Percentiles rank a stretch among this genome's conserved stretches.
Evolutionary conservation across 2,888 invertebrate genomes (phyloP).

Genomic region (Pyrrhia umbra): DNA sequence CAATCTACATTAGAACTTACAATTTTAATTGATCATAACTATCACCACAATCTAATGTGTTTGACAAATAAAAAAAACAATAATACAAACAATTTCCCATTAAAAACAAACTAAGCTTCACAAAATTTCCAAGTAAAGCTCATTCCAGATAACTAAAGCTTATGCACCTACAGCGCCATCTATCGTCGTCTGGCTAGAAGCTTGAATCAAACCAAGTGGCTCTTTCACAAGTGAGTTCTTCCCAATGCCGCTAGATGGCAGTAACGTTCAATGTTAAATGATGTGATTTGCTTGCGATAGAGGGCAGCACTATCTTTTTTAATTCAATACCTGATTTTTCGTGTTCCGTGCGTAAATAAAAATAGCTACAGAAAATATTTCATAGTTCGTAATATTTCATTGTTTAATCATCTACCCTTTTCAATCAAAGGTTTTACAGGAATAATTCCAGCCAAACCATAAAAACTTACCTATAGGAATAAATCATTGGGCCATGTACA

Average conservation of each 20-base stretch:
- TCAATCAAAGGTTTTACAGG: too few relatives aligned
- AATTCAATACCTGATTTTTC: too few relatives aligned
- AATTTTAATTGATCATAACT: too few relatives aligned
- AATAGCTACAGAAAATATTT: too few relatives aligned
- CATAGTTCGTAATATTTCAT: too few relatives aligned
- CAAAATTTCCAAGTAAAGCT: neutral
- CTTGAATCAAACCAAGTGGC: constrained; percentile 1
- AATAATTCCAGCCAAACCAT: too few relatives aligned
- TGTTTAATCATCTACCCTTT: too few relatives aligned
- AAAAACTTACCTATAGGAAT: too few relatives aligned
- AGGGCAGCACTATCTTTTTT: constrained; percentile 63
- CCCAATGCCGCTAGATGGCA: constrained; percentile 69
- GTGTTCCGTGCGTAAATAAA: too few relatives aligned
- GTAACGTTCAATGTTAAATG: constrained; percentile 11
- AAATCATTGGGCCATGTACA: too few relatives aligned
- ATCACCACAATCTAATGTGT: too few relatives aligned
- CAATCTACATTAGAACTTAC: neutral
- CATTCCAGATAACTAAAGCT: constrained; percentile 47
- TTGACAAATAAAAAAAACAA: too few relatives aligned
- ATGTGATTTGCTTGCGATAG: constrained; percentile 62
- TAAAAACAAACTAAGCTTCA: neutral
- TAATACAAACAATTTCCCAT: neutral
- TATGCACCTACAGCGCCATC: constrained; percentile 75
- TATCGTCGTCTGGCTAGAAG: constrained; percentile 53
- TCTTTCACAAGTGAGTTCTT: constrained; percentile 54